phyloP scores from a whole-genome alignment of 2,888 invertebrate genomes.

The Panorpa germanica region DNA sequence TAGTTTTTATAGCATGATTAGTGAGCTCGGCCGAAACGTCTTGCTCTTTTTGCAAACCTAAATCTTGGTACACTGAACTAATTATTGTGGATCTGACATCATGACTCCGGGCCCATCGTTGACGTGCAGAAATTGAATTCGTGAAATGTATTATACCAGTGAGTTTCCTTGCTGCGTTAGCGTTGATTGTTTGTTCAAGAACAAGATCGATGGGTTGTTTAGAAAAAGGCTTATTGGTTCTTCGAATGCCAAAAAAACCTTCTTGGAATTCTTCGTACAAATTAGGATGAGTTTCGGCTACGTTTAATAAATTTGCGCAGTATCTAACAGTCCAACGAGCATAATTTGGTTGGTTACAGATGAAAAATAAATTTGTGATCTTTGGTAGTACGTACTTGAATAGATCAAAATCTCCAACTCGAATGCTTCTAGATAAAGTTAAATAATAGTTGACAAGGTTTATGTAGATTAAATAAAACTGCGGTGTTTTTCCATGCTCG shows the following conservation, averaged over 20 bases:
- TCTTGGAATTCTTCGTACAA: conserved; percentile 13
- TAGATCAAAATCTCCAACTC: conserved; percentile 15
- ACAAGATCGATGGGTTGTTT: conserved; percentile 17
- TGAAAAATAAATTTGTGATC: conserved; percentile 18
- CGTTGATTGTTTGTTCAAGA: conserved; percentile 19
- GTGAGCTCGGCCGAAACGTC: too few species aligned
- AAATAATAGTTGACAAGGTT: conserved; percentile 14
- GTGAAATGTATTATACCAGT: conserved; percentile 14
- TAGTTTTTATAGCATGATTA: too few species aligned
- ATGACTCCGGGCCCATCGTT: conserved; percentile 12
- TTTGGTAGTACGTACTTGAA: conserved; percentile 15
- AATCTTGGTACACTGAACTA: too few species aligned
- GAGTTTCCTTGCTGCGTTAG: conserved; percentile 15
- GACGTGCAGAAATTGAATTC: conserved; percentile 16
- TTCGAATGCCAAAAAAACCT: conserved; percentile 17
- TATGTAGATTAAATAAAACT: conserved; percentile 15
- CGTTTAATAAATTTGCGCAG: conserved; percentile 15
- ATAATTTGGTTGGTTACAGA: conserved; percentile 19
- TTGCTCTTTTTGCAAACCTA: too few species aligned
- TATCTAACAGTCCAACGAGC: conserved; percentile 16
- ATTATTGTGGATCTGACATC: conserved; percentile 11
- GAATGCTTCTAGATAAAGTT: conserved; percentile 13
- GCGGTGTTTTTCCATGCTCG: conserved; percentile 15
- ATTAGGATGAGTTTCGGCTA: conserved; percentile 16
- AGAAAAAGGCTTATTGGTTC: conserved; percentile 18